phyloP scores from a whole-genome alignment of 2,797 vertebrate species.

The Xiphorhynchus erythropygius region DNA sequence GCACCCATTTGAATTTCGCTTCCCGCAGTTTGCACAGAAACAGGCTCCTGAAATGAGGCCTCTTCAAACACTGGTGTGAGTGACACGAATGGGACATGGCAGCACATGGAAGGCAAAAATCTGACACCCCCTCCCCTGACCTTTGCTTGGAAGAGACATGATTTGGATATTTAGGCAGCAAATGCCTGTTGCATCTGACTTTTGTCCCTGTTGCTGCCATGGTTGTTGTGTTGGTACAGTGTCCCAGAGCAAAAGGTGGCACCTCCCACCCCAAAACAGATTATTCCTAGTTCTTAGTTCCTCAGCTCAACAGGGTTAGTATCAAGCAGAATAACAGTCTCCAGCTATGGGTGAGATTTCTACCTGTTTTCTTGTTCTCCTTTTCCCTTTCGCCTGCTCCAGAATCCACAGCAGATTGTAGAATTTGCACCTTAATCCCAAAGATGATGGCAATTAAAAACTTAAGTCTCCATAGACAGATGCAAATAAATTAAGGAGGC shows the following conservation, averaged over 20 bases:
- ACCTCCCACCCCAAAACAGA: background rate
- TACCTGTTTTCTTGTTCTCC: background rate
- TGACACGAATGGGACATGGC: accelerated
- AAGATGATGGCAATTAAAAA: slow-evolving; percentile 53
- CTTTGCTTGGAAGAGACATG: background rate
- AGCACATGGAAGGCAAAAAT: background rate
- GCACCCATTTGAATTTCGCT: background rate
- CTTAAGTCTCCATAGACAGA: slow-evolving; percentile 38
- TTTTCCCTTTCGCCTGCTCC: background rate
- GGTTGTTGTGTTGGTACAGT: accelerated
- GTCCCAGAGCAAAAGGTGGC: background rate
- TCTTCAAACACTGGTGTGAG: accelerated
- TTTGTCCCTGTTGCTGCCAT: background rate
- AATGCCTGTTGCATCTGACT: background rate
- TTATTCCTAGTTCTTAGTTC: background rate
- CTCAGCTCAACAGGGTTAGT: background rate
- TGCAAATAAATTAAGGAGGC: slow-evolving; percentile 48
- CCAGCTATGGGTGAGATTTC: background rate
- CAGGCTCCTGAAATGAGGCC: accelerated
- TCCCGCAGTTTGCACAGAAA: background rate
- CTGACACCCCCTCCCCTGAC: background rate
- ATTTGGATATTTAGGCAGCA: background rate
- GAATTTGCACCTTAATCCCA: slow-evolving; percentile 42
- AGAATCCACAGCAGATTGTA: background rate
- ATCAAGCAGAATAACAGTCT: background rate